Evolutionary conservation across 2,113 vertebrate genomes (phyloP).

Genomic region (Odocoileus hemionus): DNA sequence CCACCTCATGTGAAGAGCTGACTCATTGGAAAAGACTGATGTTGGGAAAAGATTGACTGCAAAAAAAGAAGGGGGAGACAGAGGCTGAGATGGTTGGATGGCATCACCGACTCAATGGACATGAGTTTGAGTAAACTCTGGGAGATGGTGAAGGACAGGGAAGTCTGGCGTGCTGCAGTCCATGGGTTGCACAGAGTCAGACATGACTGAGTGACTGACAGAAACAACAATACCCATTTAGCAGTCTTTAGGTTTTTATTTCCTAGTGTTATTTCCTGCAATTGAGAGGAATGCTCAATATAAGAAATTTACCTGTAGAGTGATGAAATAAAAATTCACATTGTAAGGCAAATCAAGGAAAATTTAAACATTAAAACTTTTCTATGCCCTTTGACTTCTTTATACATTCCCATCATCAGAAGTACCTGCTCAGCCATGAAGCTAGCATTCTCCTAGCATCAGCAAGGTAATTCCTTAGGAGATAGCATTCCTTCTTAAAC

Average conservation of each 20-base stretch:
- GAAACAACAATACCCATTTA: not conserved
- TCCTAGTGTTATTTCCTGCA: not conserved
- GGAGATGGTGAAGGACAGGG: not conserved
- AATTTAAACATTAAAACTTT: not conserved
- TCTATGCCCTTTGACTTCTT: not conserved
- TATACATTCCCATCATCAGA: not conserved
- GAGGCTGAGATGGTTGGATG: not conserved
- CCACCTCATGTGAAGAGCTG: not conserved
- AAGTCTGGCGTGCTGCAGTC: not conserved
- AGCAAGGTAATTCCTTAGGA: not conserved
- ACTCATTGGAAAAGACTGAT: not conserved
- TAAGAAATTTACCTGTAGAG: not conserved
- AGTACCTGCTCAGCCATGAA: not conserved
- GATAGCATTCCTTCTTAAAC: not conserved
- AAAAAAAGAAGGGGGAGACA: not conserved
- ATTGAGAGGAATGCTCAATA: not conserved
- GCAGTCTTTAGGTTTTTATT: not conserved
- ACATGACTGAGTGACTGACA: not conserved
- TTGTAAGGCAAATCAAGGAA: not conserved
- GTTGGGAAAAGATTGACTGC: not conserved
- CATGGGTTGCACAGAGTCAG: not conserved
- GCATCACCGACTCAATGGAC: not conserved
- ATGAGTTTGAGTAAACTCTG: not conserved
- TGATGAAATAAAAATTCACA: not conserved
- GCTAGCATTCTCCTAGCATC: not conserved